Conservation (phyloP, 2,888 invertebrate species). For the Dicycla oo region DNA sequence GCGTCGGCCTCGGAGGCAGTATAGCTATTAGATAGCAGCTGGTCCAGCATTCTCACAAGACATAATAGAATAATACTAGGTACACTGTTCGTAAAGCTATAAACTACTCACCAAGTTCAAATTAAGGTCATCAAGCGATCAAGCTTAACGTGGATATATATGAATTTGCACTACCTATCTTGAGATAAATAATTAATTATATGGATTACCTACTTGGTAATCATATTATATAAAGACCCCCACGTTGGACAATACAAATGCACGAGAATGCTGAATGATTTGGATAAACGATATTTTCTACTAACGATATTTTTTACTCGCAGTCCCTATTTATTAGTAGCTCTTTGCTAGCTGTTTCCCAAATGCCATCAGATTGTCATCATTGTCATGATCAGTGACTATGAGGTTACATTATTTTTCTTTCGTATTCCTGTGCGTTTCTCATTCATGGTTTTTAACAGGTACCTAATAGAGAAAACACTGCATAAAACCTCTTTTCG, state of each 20-base stretch:
- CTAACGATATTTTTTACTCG: conserved; percentile 7
- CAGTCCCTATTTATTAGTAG: too few species aligned
- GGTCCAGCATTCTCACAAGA: not conserved
- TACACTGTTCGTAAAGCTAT: not conserved
- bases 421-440: not conserved
- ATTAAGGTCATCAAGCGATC: conserved; percentile 41
- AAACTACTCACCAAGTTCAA: conserved; percentile 35
- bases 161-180: conserved; percentile 28
- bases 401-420: not conserved
- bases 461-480: conserved; percentile 3
- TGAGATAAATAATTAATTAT: conserved; percentile 38
- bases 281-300: not conserved
- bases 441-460: not conserved
- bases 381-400: conserved; percentile 12
- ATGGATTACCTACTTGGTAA: conserved; percentile 27
- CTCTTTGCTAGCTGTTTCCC: too few species aligned
- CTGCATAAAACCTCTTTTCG: not conserved
- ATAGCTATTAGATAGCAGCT: too few species aligned
- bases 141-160: conserved; percentile 32
- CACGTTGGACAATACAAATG: conserved; percentile 4
- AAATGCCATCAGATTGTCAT: conserved; percentile 24
- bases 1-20: too few species aligned
- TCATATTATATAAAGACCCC: conserved; percentile 24
- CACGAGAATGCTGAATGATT: not conserved
- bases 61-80: not conserved